phyloP scores from a whole-genome alignment of 2,888 invertebrate genomes.

The Chymomyza caudatula region DNA sequence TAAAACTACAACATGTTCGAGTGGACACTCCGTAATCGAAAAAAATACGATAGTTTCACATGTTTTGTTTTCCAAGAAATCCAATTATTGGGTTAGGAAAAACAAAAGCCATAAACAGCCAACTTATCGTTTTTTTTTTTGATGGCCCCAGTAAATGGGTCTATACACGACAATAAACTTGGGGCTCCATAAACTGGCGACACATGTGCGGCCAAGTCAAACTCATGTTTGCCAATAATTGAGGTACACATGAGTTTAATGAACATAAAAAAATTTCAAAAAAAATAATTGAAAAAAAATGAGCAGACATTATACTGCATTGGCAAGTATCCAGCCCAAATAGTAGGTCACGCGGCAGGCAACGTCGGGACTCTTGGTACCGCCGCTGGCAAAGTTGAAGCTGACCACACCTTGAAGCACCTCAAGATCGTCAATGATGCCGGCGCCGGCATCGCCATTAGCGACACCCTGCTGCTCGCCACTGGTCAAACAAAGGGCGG shows the following conservation, averaged over 20 bases:
- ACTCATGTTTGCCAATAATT: neutral
- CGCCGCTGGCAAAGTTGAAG: slow-evolving; percentile 70
- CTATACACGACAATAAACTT: neutral
- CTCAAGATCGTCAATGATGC: slow-evolving; percentile 57
- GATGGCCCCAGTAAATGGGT: neutral
- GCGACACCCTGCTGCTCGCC: slow-evolving; percentile 65
- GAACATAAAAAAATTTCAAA: slow-evolving; percentile 52
- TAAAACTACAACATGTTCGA: neutral
- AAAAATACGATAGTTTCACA: neutral
- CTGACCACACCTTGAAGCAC: slow-evolving; percentile 66
- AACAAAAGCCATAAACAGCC: neutral
- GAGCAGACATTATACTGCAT: slow-evolving; percentile 12
- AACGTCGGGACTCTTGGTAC: slow-evolving; percentile 71
- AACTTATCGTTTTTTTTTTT: neutral
- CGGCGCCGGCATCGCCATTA: slow-evolving; percentile 73
- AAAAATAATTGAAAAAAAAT: slow-evolving; percentile 33
- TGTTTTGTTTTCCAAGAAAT: neutral
- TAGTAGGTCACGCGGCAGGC: slow-evolving; percentile 62
- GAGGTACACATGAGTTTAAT: no score
- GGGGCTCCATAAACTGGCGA: neutral
- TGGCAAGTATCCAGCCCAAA: slow-evolving; percentile 59
- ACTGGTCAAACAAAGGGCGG: slow-evolving; percentile 64
- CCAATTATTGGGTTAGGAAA: neutral
- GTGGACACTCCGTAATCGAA: neutral
- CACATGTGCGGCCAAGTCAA: neutral